phyloP scores from a whole-genome alignment of 2,113 vertebrate genomes.

The Turnix velox region DNA sequence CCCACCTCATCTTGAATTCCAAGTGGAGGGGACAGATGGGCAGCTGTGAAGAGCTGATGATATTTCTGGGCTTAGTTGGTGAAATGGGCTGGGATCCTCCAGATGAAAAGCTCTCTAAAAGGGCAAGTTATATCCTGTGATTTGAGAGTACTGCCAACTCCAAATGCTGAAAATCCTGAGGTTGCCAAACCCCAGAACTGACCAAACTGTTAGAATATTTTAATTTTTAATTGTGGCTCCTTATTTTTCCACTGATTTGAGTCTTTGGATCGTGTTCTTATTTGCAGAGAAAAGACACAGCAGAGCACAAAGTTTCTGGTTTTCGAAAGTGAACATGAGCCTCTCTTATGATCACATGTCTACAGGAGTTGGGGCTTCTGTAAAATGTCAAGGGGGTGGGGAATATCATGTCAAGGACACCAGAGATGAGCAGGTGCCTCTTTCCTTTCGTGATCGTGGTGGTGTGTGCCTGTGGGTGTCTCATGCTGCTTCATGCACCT shows the following conservation, averaged over 20 bases:
- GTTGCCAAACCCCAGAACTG: neutral
- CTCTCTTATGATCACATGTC: neutral
- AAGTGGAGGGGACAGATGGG: fast-evolving
- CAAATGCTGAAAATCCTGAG: neutral
- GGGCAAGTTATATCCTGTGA: neutral
- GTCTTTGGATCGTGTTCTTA: neutral
- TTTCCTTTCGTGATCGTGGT: fast-evolving
- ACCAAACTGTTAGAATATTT: neutral
- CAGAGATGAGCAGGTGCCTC: neutral
- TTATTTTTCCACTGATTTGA: neutral
- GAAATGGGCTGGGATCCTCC: neutral
- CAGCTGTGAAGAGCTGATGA: neutral
- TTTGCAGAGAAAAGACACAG: neutral
- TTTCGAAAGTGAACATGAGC: neutral
- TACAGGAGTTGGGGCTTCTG: neutral
- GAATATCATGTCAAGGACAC: neutral
- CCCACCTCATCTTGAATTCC: neutral
- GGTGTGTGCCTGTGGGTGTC: fast-evolving
- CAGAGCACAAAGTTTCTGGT: neutral
- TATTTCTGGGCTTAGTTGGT: neutral
- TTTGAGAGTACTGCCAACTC: neutral
- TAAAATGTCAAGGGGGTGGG: neutral
- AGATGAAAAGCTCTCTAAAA: neutral
- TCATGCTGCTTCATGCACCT: neutral
- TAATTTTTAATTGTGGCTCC: conserved; percentile 1